These are phyloP conservation scores for Rambutsinella grinnellia DNA, from an alignment of 2,888 invertebrate species.

Conservation along the genomic window DNA sequence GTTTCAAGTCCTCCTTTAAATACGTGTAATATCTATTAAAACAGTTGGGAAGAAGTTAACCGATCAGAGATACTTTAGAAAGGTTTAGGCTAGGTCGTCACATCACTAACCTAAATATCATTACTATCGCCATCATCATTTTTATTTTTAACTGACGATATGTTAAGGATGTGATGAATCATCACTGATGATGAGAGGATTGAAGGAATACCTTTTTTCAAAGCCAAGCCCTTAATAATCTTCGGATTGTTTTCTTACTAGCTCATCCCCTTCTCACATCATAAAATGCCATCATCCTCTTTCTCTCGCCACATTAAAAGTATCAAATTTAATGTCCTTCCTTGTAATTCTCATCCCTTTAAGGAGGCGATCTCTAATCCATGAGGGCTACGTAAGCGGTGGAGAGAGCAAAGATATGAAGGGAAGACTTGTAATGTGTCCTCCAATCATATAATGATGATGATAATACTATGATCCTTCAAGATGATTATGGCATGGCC, in stretches of 20 bases:
- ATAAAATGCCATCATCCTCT: too few species aligned
- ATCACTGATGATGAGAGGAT: too few species aligned
- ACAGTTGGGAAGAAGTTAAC: not conserved
- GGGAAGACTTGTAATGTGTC: constrained; percentile 21
- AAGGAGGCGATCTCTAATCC: constrained; percentile 23
- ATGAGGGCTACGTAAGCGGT: constrained; percentile 20
- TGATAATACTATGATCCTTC: constrained; percentile 28
- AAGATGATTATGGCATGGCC: not conserved
- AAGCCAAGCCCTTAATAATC: not conserved
- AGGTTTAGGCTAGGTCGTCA: constrained; percentile 29
- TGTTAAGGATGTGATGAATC: too few species aligned
- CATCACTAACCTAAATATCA: constrained; percentile 12
- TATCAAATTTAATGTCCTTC: constrained; percentile 52
- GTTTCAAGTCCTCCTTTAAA: constrained; percentile 36
- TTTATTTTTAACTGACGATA: too few species aligned
- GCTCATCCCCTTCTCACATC: constrained; percentile 14
- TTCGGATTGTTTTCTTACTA: not conserved
- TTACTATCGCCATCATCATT: too few species aligned
- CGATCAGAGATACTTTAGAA: not conserved
- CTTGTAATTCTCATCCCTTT: too few species aligned
- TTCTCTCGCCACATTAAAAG: constrained; percentile 51
- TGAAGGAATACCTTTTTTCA: too few species aligned
- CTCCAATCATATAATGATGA: constrained; percentile 38
- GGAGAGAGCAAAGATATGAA: constrained; percentile 2
- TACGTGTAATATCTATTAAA: not conserved